These are phyloP conservation scores for Urocyon cinereoargenteus DNA, from an alignment of 2,797 vertebrate genomes.

Conservation along the genomic window DNA sequence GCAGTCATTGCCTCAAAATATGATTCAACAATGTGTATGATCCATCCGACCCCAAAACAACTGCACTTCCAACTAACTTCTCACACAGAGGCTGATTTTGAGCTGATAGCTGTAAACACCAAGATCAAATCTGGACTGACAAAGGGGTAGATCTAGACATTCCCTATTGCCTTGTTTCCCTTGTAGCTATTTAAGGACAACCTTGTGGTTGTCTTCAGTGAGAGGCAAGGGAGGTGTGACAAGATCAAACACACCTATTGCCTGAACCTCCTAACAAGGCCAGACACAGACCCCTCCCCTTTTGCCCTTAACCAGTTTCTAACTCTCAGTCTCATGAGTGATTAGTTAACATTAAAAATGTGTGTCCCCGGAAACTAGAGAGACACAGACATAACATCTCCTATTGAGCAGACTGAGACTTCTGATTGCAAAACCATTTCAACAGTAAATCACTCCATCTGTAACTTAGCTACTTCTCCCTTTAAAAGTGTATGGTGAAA, in stretches of 20 bases:
- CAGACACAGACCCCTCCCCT: neutral
- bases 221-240: neutral
- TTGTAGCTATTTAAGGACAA: neutral
- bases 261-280: neutral
- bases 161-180: neutral
- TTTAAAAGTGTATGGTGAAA: neutral
- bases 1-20: neutral
- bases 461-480: neutral
- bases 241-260: neutral
- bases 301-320: neutral
- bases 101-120: neutral
- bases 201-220: neutral
- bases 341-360: slow-evolving; percentile 10
- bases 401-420: neutral
- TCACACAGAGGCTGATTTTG: neutral
- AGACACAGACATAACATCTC: neutral
- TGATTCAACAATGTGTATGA: neutral
- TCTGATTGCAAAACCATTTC: neutral
- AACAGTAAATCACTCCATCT: neutral
- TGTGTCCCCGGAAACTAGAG: neutral
- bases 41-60: neutral
- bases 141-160: neutral
- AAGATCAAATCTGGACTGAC: neutral
- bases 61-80: neutral
- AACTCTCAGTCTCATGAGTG: neutral